These are phyloP conservation scores for Mnemiopsis leidyi DNA, from an alignment of 37 sponge, comb jelly and placozoan species.

Conservation along the genomic window DNA sequence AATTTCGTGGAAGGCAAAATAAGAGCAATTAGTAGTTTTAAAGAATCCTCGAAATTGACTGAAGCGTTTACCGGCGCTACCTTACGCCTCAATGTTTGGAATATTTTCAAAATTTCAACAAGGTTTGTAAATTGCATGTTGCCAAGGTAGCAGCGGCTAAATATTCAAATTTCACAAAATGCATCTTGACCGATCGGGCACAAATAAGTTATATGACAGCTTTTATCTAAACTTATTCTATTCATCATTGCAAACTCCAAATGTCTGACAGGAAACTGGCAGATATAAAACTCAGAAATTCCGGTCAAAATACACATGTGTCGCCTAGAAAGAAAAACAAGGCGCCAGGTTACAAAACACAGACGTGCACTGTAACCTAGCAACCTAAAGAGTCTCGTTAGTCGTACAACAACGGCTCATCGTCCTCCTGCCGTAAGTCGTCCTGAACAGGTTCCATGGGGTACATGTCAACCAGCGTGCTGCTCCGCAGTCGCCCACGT, in stretches of 20 bases:
- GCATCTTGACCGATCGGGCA: background rate
- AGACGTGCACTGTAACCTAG: background rate
- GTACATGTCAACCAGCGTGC: constrained; percentile 9
- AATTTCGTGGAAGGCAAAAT: background rate
- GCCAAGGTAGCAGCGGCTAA: background rate
- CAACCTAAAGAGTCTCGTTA: background rate
- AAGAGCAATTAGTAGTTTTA: background rate
- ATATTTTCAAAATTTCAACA: background rate
- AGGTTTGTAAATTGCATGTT: background rate
- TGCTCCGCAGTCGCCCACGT: background rate
- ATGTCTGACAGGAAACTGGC: no score
- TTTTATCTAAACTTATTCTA: no score
- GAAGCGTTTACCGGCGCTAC: background rate
- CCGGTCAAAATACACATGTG: background rate
- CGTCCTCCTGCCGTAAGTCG: constrained; percentile 29
- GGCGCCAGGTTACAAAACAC: background rate
- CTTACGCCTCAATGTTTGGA: no score
- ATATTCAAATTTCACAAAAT: background rate
- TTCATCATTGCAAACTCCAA: no score
- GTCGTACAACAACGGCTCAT: constrained; percentile 4
- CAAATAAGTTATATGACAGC: background rate
- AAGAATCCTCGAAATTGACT: background rate
- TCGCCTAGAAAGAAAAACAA: background rate
- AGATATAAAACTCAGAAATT: background rate
- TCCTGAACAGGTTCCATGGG: constrained; percentile 2